Base-by-base conservation (phyloP, 1,140 invertebrate species). In the Drosophila leontia region DNA sequence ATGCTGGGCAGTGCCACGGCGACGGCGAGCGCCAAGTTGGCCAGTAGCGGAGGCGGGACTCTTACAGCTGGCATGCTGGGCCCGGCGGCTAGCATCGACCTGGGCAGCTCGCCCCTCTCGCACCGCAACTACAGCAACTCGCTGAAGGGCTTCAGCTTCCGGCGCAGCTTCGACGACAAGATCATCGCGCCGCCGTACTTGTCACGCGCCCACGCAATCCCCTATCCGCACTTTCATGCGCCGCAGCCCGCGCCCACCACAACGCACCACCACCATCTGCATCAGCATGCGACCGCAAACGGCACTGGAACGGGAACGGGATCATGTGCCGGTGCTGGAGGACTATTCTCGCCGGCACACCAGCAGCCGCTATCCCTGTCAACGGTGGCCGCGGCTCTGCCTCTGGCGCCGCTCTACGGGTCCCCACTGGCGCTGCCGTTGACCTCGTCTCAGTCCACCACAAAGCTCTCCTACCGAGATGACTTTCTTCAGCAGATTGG, bases 401-500 rank as follows among this genome's bases (percentile, higher is more conserved):
- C 76, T 11, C 64, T 69, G 34, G 55, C 74, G 19, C 75, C 77
- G 26, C 64, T 78, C 11, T 84, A 74, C 47, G 75, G 75, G 17
- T 79, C 80, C 32, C 77, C 82, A 17, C 70, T 92, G 34, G 57
- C 75, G 32, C 50, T 78, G 60, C 82, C 82, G 42, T 71, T 92
- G 29, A 92, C 82, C 32, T 90, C 91, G 13, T 92, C 91, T 37
- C 91, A 92, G 65, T 92, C 91, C 29, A 91, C 91, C 39, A 91
- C 91, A n/a, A 92, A 92, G 67, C 80, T 92, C 48, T 92, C 91
- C 47, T 92, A 91, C 63, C 85, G 91, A 39, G 91, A 92, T 57
- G 91, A 92, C 50, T 92, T 92, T 67, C 78, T 92, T 11, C 91
- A 92, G 75, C 91, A 92, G 83, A 92, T 92, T 85, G 91, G 91